These are phyloP conservation scores for Psilopogon haemacephalus DNA, from an alignment of 2,113 vertebrate species.

Conservation along the genomic window DNA sequence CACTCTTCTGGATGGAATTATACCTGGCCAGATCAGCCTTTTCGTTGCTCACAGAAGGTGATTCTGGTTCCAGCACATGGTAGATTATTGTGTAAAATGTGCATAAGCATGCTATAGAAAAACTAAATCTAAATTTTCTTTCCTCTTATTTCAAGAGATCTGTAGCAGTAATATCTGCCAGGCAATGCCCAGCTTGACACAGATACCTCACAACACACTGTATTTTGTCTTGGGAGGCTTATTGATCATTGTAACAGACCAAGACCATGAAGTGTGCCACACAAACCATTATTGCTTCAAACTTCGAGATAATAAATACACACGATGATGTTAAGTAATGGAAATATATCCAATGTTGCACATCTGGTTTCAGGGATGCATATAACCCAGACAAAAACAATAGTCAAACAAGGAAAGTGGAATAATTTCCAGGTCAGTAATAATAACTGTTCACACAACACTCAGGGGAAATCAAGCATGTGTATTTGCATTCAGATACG, in stretches of 20 bases:
- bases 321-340: background rate
- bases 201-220: background rate
- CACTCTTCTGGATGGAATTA: constrained; percentile 41
- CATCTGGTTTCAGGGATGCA: constrained; percentile 64
- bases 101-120: background rate
- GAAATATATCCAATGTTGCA: constrained; percentile 44
- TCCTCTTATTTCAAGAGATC: background rate
- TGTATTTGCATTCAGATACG: constrained; percentile 30
- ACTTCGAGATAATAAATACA: background rate
- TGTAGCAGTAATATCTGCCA: background rate
- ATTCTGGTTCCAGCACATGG: background rate
- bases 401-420: constrained; percentile 47
- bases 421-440: constrained; percentile 69
- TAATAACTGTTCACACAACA: constrained; percentile 56
- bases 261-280: background rate
- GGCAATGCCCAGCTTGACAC: background rate
- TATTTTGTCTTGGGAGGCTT: background rate
- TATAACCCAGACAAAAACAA: constrained; percentile 56
- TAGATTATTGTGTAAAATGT: background rate
- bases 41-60: background rate
- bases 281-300: background rate
- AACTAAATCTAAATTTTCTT: background rate
- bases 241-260: background rate
- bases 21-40: background rate
- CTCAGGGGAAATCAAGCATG: constrained; percentile 61